Evolutionary conservation across 2,113 vertebrate species (phyloP).

Genomic region (Petaurus breviceps): DNA sequence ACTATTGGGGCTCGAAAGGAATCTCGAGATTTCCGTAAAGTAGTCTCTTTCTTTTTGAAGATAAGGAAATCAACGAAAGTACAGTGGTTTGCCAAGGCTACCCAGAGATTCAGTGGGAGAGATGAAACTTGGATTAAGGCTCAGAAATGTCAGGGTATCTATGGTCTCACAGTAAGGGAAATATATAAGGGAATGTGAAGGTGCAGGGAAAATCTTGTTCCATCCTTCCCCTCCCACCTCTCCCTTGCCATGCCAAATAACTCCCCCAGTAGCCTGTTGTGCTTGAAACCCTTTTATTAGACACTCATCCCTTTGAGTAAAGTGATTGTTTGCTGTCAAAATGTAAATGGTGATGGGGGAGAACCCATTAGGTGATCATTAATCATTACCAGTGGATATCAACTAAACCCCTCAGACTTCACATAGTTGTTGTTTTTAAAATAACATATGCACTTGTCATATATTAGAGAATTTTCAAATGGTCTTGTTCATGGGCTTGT

Average conservation of each 20-base stretch:
- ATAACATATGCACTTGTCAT: background rate
- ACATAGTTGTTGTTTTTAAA: background rate
- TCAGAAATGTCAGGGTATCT: background rate
- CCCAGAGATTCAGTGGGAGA: background rate
- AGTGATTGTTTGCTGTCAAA: background rate
- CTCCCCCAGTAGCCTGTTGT: background rate
- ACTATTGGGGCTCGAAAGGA: background rate
- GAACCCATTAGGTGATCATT: background rate
- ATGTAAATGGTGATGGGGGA: background rate
- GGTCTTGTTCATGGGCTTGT: background rate
- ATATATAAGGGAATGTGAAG: background rate
- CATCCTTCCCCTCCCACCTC: background rate
- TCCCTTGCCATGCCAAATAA: background rate
- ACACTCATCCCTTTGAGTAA: background rate
- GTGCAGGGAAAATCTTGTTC: background rate
- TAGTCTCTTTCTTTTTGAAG: background rate
- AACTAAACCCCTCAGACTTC: background rate
- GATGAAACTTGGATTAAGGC: background rate
- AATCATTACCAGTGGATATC: background rate
- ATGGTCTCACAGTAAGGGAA: background rate
- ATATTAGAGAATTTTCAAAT: background rate
- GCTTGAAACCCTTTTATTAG: background rate
- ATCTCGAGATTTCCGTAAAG: background rate
- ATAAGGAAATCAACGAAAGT: background rate
- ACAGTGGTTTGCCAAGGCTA: background rate